phyloP scores from a whole-genome alignment of 1,140 invertebrate genomes.

The Caenorhabditis remanei region DNA sequence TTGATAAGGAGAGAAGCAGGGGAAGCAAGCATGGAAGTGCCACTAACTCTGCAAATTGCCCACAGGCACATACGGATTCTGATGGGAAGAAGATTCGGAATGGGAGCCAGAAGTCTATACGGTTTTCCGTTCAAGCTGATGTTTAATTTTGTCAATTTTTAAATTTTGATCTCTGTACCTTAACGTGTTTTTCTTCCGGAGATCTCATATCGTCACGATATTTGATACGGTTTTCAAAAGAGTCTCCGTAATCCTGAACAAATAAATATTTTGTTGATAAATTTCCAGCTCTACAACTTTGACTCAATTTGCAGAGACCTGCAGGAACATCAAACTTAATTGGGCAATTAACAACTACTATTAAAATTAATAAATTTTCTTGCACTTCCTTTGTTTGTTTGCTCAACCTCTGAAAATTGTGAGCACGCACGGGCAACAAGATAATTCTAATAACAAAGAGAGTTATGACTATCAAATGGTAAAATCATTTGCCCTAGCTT shows the following conservation, averaged over 20 bases:
- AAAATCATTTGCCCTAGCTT: no score
- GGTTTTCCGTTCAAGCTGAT: not conserved
- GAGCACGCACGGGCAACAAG: no score
- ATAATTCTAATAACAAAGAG: no score
- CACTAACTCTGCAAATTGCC: constrained; percentile 6
- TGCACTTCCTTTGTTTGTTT: no score
- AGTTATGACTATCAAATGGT: no score
- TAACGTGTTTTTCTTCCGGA: not conserved
- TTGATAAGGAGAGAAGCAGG: constrained; percentile 11
- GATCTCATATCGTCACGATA: constrained; percentile 1
- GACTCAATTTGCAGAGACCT: no score
- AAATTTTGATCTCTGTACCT: not conserved
- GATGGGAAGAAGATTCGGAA: not conserved
- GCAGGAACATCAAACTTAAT: no score
- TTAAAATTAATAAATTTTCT: no score
- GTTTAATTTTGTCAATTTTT: not conserved
- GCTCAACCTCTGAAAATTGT: no score
- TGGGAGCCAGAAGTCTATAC: constrained; percentile 12
- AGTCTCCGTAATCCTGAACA: not conserved
- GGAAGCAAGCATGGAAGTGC: constrained; percentile 41
- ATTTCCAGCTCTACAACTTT: no score
- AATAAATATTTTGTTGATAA: not conserved
- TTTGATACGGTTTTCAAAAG: not conserved
- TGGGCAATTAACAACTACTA: no score
- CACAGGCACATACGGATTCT: not conserved